These are phyloP conservation scores for Drosophila busckii DNA, from an alignment of 1,140 invertebrate species.

Conservation along the genomic window DNA sequence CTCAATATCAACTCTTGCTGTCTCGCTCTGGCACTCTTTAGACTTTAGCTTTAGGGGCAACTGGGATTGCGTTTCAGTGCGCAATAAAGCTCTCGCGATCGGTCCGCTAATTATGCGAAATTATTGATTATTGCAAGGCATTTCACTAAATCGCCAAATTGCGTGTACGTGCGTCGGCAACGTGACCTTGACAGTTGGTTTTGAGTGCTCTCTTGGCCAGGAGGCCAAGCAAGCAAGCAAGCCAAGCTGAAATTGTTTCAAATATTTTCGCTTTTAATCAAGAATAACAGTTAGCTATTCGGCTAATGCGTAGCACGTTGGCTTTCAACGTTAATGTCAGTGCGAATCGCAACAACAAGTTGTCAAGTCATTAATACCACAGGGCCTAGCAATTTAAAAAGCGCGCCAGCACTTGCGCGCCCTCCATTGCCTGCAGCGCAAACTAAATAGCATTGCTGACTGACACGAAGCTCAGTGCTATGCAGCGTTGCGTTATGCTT, in stretches of 20 bases:
- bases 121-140: conserved; percentile 66
- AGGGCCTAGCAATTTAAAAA: conserved; percentile 9
- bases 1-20: neutral
- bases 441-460: neutral
- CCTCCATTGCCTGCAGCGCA: conserved; percentile 2
- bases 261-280: too few relatives aligned
- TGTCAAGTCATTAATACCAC: too few relatives aligned
- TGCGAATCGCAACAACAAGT: too few relatives aligned
- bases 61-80: conserved; percentile 50
- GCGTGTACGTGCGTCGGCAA: conserved; percentile 54
- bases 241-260: too few relatives aligned
- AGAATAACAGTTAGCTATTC: too few relatives aligned
- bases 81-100: conserved; percentile 53
- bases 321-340: too few relatives aligned
- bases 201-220: too few relatives aligned
- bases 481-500: neutral
- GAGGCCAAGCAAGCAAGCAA: too few relatives aligned
- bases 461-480: conserved; percentile 30
- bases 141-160: conserved; percentile 69
- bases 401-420: conserved; percentile 8
- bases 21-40: neutral
- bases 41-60: too few relatives aligned
- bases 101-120: conserved; percentile 62
- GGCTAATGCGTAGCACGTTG: too few relatives aligned
- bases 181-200: conserved; percentile 57